phyloP scores from a whole-genome alignment of 1,140 invertebrate genomes.

The Leptinotarsa defecta region DNA sequence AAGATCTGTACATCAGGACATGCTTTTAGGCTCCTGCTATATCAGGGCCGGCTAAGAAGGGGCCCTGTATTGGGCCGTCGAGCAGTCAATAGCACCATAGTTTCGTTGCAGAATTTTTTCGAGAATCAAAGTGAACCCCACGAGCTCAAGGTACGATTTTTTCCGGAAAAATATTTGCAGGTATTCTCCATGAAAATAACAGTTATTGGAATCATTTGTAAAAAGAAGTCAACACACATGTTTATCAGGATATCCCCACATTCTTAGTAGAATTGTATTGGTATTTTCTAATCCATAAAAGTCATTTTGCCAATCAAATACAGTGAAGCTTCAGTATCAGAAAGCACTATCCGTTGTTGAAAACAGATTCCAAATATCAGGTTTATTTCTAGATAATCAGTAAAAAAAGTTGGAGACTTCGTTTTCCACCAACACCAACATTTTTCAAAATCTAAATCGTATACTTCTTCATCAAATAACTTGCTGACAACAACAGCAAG shows the following conservation, averaged over 20 bases:
- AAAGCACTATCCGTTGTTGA: too few species aligned
- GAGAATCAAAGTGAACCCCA: slow-evolving; percentile 40
- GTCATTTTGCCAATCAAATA: too few species aligned
- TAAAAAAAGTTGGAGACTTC: too few species aligned
- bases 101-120: slow-evolving; percentile 54
- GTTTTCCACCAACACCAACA: too few species aligned
- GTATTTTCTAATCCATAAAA: background rate
- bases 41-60: background rate
- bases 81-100: slow-evolving; percentile 55
- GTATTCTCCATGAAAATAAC: background rate
- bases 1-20: slow-evolving; percentile 23
- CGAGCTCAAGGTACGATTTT: slow-evolving; percentile 39
- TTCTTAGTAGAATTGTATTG: background rate
- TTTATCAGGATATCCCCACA: background rate
- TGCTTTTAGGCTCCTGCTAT: slow-evolving; percentile 16
- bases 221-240: too few species aligned
- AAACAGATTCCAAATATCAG: too few species aligned
- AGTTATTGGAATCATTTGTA: too few species aligned
- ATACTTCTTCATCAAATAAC: too few species aligned
- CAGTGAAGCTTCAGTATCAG: too few species aligned
- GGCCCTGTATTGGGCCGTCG: slow-evolving; percentile 35
- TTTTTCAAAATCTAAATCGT: too few species aligned
- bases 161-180: background rate
- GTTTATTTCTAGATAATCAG: too few species aligned
- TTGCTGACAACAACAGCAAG: too few species aligned